Conservation (phyloP, 2,113 vertebrate genomes). For the Microcebus griseorufus region DNA sequence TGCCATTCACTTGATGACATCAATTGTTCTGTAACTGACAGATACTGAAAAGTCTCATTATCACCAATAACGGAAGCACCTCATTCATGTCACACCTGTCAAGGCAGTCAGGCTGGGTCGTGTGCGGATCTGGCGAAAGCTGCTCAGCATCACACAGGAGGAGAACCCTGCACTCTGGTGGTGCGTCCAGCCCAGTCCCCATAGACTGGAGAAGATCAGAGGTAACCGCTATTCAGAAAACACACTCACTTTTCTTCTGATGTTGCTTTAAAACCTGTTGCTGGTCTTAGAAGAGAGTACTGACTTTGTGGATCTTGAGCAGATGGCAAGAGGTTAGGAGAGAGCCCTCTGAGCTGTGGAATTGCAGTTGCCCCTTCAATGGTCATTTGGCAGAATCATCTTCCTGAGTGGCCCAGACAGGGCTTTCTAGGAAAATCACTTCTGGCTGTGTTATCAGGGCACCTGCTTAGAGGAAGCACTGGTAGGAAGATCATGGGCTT, state of each 20-base stretch:
- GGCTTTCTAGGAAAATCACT: constrained; percentile 46
- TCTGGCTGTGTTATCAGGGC: neutral
- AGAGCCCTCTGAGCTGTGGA: neutral
- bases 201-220: neutral
- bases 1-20: constrained; percentile 50
- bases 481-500: neutral
- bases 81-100: constrained; percentile 76
- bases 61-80: constrained; percentile 58
- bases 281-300: neutral
- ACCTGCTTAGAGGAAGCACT: neutral
- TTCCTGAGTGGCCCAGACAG: neutral
- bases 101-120: constrained; percentile 54
- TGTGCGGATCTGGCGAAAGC: neutral
- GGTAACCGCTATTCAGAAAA: neutral
- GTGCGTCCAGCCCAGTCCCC: neutral
- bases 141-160: neutral
- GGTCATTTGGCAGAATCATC: neutral
- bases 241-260: neutral
- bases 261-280: constrained; percentile 27
- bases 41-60: constrained; percentile 71
- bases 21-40: constrained; percentile 72
- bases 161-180: neutral
- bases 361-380: neutral
- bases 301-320: neutral
- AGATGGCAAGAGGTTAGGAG: neutral